These are phyloP conservation scores for Premnoplex brunnescens DNA, from an alignment of 2,797 vertebrate genomes.

Conservation along the genomic window DNA sequence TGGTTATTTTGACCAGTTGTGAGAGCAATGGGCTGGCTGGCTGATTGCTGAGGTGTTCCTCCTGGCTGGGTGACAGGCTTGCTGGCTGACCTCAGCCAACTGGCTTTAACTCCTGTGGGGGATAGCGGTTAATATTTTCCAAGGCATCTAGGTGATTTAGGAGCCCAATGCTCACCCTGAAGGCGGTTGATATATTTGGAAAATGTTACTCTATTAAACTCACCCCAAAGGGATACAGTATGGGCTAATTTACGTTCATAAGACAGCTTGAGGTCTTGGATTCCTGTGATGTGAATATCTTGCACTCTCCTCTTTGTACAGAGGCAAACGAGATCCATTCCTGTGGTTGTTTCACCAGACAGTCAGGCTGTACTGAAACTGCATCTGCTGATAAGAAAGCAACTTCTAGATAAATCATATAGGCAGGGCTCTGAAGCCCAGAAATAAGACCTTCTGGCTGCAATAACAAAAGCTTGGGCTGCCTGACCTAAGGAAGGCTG, in stretches of 20 bases:
- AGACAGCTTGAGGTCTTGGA: constrained; percentile 11
- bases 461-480: constrained; percentile 9
- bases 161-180: constrained; percentile 16
- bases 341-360: constrained; percentile 51
- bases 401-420: constrained; percentile 40
- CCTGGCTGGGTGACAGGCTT: constrained; percentile 29
- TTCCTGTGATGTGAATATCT: constrained; percentile 27
- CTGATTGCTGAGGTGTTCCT: constrained; percentile 54
- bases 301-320: background rate
- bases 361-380: constrained; percentile 40
- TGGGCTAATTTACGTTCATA: constrained; percentile 42
- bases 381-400: constrained; percentile 55
- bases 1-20: background rate
- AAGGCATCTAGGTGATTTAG: constrained; percentile 55
- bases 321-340: constrained; percentile 47
- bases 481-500: background rate
- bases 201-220: constrained; percentile 38
- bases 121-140: constrained; percentile 30
- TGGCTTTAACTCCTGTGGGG: background rate
- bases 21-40: constrained; percentile 51
- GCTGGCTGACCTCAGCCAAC: background rate
- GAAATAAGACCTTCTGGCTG: constrained; percentile 24
- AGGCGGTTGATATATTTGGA: constrained; percentile 41
- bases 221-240: background rate
- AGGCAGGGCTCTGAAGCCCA: constrained; percentile 37